A percentile compares a stretch with the other conserved stretches of the same genome.
These are phyloP conservation scores for Tragopan temminckii DNA, from an alignment of 2,797 vertebrate genomes.

Conservation along the genomic window DNA sequence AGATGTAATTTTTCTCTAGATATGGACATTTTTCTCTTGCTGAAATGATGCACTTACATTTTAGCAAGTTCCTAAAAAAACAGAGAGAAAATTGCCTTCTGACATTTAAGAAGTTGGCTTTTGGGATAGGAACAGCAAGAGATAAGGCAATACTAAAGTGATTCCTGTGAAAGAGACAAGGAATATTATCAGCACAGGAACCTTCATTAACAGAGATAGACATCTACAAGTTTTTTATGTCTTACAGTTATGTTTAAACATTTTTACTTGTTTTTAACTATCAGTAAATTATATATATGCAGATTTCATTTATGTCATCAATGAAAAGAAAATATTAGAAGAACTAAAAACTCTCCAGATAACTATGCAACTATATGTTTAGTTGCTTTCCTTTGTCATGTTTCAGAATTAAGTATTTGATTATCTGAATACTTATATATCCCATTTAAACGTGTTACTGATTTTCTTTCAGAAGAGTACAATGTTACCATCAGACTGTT, in stretches of 20 bases:
- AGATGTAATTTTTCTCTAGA: not conserved
- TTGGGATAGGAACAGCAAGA: not conserved
- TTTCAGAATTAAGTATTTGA: not conserved
- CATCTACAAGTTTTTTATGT: not conserved
- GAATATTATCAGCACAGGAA: not conserved
- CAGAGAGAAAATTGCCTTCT: not conserved
- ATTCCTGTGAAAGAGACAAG: not conserved
- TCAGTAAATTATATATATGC: not conserved
- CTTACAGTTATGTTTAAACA: not conserved
- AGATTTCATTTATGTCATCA: not conserved
- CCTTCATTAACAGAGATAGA: not conserved
- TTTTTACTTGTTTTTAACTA: not conserved
- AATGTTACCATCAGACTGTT: constrained; percentile 63
- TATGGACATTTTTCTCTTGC: not conserved
- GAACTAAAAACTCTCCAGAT: not conserved
- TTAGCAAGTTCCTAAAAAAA: not conserved
- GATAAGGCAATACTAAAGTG: not conserved
- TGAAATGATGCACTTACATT: not conserved
- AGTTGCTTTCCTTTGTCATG: not conserved
- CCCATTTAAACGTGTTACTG: constrained; percentile 72
- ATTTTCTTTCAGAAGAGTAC: constrained; percentile 68
- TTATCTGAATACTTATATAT: constrained; percentile 40
- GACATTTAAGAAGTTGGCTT: not conserved
- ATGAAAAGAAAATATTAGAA: not conserved
- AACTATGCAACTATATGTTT: not conserved